phyloP scores from a whole-genome alignment of 2,888 invertebrate species.

The Caenorhabditis afra region DNA sequence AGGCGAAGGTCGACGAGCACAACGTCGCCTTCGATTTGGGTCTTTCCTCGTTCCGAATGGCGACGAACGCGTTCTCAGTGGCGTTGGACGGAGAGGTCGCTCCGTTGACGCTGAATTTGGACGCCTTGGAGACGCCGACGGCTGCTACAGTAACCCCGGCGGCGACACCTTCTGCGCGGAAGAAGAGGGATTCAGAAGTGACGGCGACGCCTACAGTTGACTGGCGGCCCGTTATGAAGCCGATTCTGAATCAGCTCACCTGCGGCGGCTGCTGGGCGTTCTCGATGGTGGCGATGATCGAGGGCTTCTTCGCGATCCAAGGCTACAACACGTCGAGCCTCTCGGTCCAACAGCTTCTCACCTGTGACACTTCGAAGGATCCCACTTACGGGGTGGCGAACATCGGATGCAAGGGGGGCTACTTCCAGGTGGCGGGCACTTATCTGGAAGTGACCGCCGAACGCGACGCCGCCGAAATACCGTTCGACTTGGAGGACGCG shows the following conservation, averaged over 20 bases:
- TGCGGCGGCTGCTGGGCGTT: conserved; percentile 95
- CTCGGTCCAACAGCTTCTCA: conserved; percentile 64
- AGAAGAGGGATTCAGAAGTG: conserved; percentile 19
- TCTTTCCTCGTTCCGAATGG: conserved; percentile 48
- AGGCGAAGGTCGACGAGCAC: conserved; percentile 56
- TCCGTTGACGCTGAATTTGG: conserved; percentile 37
- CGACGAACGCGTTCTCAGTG: conserved; percentile 56
- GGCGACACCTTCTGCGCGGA: not conserved
- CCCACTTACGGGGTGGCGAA: conserved; percentile 79
- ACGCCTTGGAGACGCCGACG: conserved; percentile 19
- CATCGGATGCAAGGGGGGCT: conserved; percentile 90
- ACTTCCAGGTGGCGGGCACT: conserved; percentile 82
- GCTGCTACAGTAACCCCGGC: not conserved
- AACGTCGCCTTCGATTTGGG: conserved; percentile 51
- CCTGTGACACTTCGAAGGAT: conserved; percentile 56
- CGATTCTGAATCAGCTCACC: conserved; percentile 84
- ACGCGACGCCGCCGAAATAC: conserved; percentile 32
- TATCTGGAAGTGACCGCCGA: conserved; percentile 47
- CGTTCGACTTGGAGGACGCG: conserved; percentile 54
- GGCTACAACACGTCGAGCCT: conserved; percentile 25
- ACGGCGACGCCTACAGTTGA: conserved; percentile 68
- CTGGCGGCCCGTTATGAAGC: conserved; percentile 87
- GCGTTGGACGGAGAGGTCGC: conserved; percentile 51
- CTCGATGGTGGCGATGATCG: conserved; percentile 82
- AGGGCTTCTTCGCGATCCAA: conserved; percentile 54